These are phyloP conservation scores for Mus caroli DNA, from an alignment of 2,797 vertebrate genomes.

Conservation along the genomic window DNA sequence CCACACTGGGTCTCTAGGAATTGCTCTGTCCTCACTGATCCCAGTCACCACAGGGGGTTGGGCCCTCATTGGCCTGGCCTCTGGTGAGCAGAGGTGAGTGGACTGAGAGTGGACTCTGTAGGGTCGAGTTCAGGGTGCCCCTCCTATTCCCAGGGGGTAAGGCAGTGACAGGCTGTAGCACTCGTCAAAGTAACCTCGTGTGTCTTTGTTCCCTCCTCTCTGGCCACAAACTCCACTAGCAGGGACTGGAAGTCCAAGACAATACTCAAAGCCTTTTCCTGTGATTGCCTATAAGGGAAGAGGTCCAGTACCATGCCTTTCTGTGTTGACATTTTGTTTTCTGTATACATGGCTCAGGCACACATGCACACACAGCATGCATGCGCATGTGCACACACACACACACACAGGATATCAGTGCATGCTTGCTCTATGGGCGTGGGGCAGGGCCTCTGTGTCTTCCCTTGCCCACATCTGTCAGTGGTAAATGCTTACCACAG, in stretches of 20 bases:
- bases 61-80: background rate
- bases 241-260: background rate
- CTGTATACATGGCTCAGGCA: background rate
- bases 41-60: background rate
- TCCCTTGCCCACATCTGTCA: background rate
- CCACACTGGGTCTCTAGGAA: background rate
- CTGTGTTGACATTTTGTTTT: background rate
- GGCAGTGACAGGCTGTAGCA: background rate
- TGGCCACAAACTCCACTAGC: background rate
- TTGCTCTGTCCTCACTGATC: background rate
- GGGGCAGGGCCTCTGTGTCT: background rate
- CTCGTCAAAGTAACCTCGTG: background rate
- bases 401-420: background rate
- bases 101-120: background rate
- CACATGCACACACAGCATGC: no score
- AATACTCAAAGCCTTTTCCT: background rate
- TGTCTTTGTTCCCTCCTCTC: background rate
- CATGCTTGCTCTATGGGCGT: background rate
- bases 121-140: background rate
- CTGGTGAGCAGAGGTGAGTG: background rate
- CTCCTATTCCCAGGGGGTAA: background rate
- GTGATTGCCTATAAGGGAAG: background rate
- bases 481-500: background rate
- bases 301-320: background rate
- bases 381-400: fast-evolving